phyloP scores from a whole-genome alignment of 2,113 vertebrate genomes.

The Panthera uncia region DNA sequence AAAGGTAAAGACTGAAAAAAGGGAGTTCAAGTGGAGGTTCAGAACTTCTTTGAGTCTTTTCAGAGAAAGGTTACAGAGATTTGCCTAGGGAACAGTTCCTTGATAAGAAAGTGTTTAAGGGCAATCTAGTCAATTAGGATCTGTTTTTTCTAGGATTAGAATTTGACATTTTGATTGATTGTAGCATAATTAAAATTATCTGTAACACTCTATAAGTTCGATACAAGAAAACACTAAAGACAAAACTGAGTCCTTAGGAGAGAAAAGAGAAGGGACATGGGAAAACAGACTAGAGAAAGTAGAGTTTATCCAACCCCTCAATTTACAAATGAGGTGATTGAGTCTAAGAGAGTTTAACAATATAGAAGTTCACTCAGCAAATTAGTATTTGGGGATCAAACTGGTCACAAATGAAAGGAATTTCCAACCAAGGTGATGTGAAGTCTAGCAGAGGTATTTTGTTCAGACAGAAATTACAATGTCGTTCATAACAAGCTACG shows the following conservation, averaged over 20 bases:
- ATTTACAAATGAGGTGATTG: constrained; percentile 44
- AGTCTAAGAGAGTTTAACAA: neutral
- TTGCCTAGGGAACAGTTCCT: neutral
- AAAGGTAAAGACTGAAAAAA: neutral
- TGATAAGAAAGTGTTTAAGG: constrained; percentile 37
- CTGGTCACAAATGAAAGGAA: neutral
- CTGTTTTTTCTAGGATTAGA: constrained; percentile 60
- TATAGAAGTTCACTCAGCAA: neutral
- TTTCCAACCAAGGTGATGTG: neutral
- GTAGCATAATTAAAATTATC: constrained; percentile 51
- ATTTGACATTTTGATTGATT: constrained; percentile 45
- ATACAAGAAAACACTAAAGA: constrained; percentile 23
- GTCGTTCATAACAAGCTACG: neutral
- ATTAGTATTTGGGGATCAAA: neutral
- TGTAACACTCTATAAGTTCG: neutral
- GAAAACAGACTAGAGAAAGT: neutral
- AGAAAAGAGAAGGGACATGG: neutral
- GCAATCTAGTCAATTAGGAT: constrained; percentile 29
- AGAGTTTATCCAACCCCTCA: neutral
- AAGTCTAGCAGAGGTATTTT: neutral
- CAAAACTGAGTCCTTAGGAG: neutral
- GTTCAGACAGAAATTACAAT: neutral
- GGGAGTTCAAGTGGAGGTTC: neutral
- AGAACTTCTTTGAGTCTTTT: neutral
- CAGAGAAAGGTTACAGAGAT: constrained; percentile 47